Percentiles rank a stretch among this genome's conserved stretches.
phyloP scores from a whole-genome alignment of 2,888 invertebrate species.

The Drosophila kuntzei region DNA sequence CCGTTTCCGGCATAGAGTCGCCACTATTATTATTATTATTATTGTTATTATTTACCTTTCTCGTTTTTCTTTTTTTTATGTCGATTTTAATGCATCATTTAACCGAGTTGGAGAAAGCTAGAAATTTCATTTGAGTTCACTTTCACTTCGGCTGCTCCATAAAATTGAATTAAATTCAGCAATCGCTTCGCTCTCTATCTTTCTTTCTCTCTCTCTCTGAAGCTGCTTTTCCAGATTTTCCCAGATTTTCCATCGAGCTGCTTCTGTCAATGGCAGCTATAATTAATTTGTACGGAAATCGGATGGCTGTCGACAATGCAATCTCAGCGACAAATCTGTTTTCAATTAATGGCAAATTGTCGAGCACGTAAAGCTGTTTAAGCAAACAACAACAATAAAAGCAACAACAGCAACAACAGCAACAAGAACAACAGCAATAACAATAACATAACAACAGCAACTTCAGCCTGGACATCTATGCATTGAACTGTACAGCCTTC shows the following conservation, averaged over 20 bases:
- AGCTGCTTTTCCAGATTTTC: slow-evolving; percentile 18
- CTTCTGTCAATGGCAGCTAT: slow-evolving; percentile 68
- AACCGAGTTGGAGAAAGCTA: slow-evolving; percentile 11
- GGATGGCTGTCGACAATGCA: slow-evolving; percentile 77
- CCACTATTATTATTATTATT: slow-evolving; percentile 29
- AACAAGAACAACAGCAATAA: slow-evolving; percentile 6
- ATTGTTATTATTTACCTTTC: slow-evolving; percentile 42
- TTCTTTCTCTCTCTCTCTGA: slow-evolving; percentile 3
- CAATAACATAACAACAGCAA: slow-evolving; percentile 11
- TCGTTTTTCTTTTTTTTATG: slow-evolving; percentile 16
- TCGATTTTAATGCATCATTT: slow-evolving; percentile 42
- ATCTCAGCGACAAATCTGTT: slow-evolving; percentile 75
- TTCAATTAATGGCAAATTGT: slow-evolving; percentile 79
- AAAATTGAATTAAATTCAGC: slow-evolving; percentile 48
- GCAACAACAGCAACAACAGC: slow-evolving; percentile 17
- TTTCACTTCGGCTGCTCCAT: slow-evolving; percentile 46
- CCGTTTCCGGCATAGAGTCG: slow-evolving; percentile 64
- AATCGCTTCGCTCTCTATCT: background rate
- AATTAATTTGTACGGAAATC: slow-evolving; percentile 77
- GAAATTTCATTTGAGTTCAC: slow-evolving; percentile 34
- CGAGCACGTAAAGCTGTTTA: slow-evolving; percentile 62
- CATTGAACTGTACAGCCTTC: slow-evolving; percentile 9
- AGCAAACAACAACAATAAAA: slow-evolving; percentile 22
- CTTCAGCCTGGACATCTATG: slow-evolving; percentile 7
- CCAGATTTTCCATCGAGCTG: slow-evolving; percentile 5